Evolutionary conservation across 1,140 invertebrate genomes (phyloP).

Genomic region (Eumaeus atala): DNA sequence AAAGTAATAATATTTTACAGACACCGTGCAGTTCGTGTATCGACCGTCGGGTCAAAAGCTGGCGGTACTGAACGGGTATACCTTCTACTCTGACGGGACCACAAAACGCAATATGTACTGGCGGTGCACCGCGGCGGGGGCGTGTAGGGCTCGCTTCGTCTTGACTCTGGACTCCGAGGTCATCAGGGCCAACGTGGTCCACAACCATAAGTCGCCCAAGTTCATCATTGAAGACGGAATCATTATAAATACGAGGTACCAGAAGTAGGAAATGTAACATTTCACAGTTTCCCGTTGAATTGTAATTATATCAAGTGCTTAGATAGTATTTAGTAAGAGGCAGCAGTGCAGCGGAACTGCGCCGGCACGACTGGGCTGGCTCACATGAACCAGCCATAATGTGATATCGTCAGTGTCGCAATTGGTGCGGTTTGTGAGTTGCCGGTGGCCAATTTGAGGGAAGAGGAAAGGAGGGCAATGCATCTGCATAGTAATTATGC

Average conservation of each 20-base stretch:
- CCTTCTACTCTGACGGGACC: constrained; percentile 21
- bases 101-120: constrained; percentile 14
- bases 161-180: constrained; percentile 1
- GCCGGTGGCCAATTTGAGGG: no score
- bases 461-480: no score
- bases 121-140: constrained; percentile 19
- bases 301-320: no score
- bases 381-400: no score
- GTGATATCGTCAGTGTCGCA: no score
- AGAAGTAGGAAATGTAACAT: no score
- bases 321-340: no score
- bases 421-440: no score
- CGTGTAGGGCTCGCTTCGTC: constrained; percentile 23
- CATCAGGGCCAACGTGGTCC: constrained; percentile 2
- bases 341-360: no score
- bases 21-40: constrained; percentile 13
- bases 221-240: constrained; percentile 11
- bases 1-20: constrained; percentile 1
- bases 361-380: no score
- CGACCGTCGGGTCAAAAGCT: constrained; percentile 17
- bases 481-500: no score
- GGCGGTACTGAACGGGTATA: constrained; percentile 20
- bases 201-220: constrained; percentile 12
- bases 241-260: constrained; percentile 1
- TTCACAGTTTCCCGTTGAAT: no score